Evolutionary conservation across 2,888 invertebrate genomes (phyloP).

Genomic region (Heliconius aoede): DNA sequence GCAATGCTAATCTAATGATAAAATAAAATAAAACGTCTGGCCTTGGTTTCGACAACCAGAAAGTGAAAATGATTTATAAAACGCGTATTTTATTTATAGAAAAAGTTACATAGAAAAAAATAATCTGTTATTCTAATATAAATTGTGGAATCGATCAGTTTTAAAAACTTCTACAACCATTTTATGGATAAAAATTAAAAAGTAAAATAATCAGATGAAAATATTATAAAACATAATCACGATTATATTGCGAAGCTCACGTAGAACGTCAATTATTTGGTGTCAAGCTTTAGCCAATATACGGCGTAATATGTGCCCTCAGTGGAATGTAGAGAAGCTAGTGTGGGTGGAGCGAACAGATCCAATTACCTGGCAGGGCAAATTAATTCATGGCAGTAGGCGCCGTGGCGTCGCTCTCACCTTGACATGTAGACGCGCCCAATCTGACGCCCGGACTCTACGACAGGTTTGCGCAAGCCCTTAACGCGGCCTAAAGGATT

Average conservation of each 20-base stretch:
- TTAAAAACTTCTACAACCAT: not conserved
- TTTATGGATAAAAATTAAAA: too few relatives aligned
- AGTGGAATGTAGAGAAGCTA: slow-evolving; percentile 50
- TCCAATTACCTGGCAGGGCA: slow-evolving; percentile 73
- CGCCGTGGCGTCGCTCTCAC: slow-evolving; percentile 59
- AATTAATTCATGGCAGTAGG: slow-evolving; percentile 72
- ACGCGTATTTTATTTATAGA: not conserved
- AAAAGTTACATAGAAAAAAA: not conserved
- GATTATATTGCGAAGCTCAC: slow-evolving; percentile 1
- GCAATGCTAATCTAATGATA: slow-evolving; percentile 46
- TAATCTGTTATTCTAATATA: not conserved
- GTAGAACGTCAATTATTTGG: slow-evolving; percentile 15
- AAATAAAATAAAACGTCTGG: not conserved
- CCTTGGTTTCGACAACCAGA: not conserved
- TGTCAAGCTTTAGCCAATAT: slow-evolving; percentile 13
- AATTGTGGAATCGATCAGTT: not conserved
- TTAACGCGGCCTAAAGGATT: slow-evolving; percentile 49
- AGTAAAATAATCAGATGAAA: too few relatives aligned
- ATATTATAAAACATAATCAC: slow-evolving; percentile 13
- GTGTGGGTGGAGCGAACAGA: slow-evolving; percentile 67
- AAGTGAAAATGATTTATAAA: not conserved
- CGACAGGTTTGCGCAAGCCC: slow-evolving; percentile 55
- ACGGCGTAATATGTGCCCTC: slow-evolving; percentile 44
- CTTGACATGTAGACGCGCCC: slow-evolving; percentile 56
- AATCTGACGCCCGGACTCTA: slow-evolving; percentile 60